Conservation (phyloP, 1,140 invertebrate genomes). For the Dendrolimus kikuchii region DNA sequence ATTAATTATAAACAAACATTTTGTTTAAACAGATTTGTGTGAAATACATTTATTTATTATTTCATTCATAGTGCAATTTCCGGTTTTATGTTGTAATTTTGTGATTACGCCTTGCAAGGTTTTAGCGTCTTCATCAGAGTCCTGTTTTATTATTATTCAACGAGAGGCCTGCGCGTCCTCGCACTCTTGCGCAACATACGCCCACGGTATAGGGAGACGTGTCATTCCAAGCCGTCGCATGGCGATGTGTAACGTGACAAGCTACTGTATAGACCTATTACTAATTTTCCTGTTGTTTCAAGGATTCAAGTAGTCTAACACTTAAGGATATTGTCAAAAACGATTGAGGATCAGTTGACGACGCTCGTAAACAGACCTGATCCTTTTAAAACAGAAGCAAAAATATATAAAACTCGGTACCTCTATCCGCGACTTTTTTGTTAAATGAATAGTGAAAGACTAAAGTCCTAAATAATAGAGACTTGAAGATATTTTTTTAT, state of each 20-base stretch:
- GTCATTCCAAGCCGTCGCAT: slow-evolving; percentile 27
- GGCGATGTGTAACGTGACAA: slow-evolving; percentile 36
- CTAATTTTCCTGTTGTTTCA: slow-evolving; percentile 38
- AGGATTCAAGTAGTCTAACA: slow-evolving; percentile 6
- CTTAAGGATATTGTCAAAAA: neutral
- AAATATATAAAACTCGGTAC: too few relatives aligned
- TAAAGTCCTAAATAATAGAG: too few relatives aligned
- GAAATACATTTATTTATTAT: too few relatives aligned
- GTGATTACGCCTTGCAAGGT: slow-evolving; percentile 10
- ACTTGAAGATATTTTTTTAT: too few relatives aligned
- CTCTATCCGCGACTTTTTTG: too few relatives aligned
- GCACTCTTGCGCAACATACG: slow-evolving; percentile 38
- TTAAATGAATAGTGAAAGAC: too few relatives aligned
- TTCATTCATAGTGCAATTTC: slow-evolving; percentile 8
- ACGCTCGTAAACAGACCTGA: too few relatives aligned
- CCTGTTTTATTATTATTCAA: slow-evolving; percentile 23
- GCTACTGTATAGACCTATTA: slow-evolving; percentile 43
- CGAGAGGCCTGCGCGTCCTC: slow-evolving; percentile 25
- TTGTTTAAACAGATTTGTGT: too few relatives aligned
- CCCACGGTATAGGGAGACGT: slow-evolving; percentile 29
- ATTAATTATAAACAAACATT: too few relatives aligned
- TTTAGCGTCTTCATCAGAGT: slow-evolving; percentile 12
- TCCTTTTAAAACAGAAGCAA: too few relatives aligned
- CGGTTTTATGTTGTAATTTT: slow-evolving; percentile 10
- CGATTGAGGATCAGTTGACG: too few relatives aligned